These are phyloP conservation scores for Ostrea edulis DNA, from an alignment of 1,140 invertebrate species.

Conservation along the genomic window DNA sequence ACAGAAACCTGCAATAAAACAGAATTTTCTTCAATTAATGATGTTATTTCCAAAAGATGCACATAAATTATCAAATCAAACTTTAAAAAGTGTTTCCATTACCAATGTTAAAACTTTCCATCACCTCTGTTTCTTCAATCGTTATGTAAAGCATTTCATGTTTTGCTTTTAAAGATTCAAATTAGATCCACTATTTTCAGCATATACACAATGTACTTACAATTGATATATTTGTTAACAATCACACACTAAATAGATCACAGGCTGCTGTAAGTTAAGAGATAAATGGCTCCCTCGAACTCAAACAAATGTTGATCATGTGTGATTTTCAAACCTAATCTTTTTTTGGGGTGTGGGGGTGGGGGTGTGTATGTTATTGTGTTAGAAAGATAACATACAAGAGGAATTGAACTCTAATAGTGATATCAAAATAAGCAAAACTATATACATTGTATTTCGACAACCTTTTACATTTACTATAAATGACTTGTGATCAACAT, in stretches of 20 bases:
- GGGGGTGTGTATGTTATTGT: too few species aligned
- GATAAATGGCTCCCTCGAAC: not conserved
- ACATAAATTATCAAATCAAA: not conserved
- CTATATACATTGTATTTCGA: too few species aligned
- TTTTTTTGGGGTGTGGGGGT: too few species aligned
- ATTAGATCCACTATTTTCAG: not conserved
- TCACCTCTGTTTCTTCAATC: not conserved
- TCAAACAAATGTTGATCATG: conserved; percentile 6
- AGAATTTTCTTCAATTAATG: not conserved
- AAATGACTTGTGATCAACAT: not conserved
- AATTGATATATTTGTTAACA: not conserved
- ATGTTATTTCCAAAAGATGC: not conserved
- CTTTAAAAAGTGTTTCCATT: not conserved
- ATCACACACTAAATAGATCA: conserved; percentile 13
- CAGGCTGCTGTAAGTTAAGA: not conserved
- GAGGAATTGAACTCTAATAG: not conserved
- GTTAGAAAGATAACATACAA: too few species aligned
- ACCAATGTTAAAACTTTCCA: not conserved
- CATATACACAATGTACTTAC: not conserved
- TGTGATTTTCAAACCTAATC: not conserved
- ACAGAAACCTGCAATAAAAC: not conserved
- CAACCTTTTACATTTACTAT: not conserved
- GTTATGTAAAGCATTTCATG: not conserved
- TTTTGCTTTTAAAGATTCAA: not conserved
- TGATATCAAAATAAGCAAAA: not conserved